Conservation (phyloP, 2,797 vertebrate species). For the Peromyscus aztecus region DNA sequence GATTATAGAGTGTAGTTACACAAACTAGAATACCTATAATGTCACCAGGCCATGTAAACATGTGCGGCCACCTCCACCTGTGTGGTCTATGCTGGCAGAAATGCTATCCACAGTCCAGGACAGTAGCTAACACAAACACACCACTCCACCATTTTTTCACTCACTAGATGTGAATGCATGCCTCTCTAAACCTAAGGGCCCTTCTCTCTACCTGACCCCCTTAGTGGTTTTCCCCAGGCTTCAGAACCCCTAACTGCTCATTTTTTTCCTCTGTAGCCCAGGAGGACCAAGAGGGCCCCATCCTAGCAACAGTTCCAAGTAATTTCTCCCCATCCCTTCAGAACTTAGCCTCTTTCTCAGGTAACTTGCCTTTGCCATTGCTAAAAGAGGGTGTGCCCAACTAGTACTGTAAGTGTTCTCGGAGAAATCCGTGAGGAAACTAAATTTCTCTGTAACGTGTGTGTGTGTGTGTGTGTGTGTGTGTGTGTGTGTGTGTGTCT, state of each 20-base stretch:
- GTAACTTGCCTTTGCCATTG: not conserved
- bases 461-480: not conserved
- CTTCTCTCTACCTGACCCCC: not conserved
- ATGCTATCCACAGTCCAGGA: not conserved
- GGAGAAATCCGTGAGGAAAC: not conserved
- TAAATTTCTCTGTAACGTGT: not conserved
- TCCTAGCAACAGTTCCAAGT: not conserved
- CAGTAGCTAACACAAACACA: not conserved
- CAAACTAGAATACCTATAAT: not conserved
- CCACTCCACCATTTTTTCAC: not conserved
- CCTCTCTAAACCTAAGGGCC: not conserved
- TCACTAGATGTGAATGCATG: not conserved
- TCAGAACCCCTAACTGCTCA: not conserved
- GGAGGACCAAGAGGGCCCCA: not conserved
- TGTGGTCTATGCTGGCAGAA: not conserved
- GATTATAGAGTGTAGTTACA: not conserved
- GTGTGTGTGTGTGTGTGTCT: not conserved
- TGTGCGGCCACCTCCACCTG: not conserved
- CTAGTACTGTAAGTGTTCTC: not conserved
- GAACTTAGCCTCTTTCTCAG: not conserved
- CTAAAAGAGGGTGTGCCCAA: not conserved
- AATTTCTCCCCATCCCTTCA: not conserved
- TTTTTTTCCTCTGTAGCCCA: not conserved
- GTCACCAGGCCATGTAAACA: not conserved
- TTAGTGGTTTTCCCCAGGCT: not conserved